Conservation (phyloP, 2,113 vertebrate species). For the Serinus canaria region DNA sequence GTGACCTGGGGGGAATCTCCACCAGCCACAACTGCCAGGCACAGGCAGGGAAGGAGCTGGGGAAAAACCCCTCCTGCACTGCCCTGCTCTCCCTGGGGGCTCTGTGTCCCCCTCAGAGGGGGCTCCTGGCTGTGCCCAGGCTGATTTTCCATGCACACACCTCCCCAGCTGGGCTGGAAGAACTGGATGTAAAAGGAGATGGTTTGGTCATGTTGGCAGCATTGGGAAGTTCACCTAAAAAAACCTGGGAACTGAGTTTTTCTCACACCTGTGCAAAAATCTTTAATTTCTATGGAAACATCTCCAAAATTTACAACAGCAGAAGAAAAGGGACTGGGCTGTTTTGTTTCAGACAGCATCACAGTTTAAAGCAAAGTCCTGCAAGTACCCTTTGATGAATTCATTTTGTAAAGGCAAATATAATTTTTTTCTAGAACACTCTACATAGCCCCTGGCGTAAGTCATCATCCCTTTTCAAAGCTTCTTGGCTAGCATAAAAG, state of each 20-base stretch:
- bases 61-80: neutral
- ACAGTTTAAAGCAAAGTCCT: neutral
- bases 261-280: neutral
- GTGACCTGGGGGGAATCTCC: conserved; percentile 37
- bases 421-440: neutral
- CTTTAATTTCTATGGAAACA: neutral
- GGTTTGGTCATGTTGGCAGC: neutral
- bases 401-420: neutral
- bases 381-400: neutral
- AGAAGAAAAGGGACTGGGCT: neutral
- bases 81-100: neutral
- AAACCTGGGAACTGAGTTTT: neutral
- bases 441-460: neutral
- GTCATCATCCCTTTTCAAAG: neutral
- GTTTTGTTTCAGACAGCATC: neutral
- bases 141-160: accelerated
- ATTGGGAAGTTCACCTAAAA: neutral
- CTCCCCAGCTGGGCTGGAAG: neutral
- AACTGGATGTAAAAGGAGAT: neutral
- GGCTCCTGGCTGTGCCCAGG: neutral
- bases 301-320: neutral
- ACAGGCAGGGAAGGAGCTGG: neutral
- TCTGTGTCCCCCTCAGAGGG: neutral
- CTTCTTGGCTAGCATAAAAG: neutral
- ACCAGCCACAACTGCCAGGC: neutral